phyloP scores from a whole-genome alignment of 2,888 invertebrate species.

The Cephus pygmeus region DNA sequence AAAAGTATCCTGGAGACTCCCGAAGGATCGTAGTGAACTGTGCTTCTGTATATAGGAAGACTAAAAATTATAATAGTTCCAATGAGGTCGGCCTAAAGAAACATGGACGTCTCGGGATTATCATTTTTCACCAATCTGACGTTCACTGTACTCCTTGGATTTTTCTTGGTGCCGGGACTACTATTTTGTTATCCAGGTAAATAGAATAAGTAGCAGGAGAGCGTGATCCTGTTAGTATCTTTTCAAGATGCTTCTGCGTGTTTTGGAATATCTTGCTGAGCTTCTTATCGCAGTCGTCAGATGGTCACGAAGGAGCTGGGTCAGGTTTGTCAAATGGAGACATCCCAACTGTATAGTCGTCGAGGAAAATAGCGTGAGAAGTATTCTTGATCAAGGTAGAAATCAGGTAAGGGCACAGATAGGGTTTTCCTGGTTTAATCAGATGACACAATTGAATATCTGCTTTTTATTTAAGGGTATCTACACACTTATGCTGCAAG shows the following conservation, averaged over 20 bases:
- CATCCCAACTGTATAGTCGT: constrained; percentile 53
- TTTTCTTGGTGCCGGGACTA: constrained; percentile 33
- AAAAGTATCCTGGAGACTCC: constrained; percentile 14
- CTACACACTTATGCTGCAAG: constrained; percentile 57
- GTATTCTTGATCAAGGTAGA: constrained; percentile 57
- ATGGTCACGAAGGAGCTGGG: constrained; percentile 54
- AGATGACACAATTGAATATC: neutral
- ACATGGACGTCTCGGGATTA: constrained; percentile 29
- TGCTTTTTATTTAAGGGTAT: constrained; percentile 49
- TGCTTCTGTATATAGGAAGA: neutral
- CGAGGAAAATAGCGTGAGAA: constrained; percentile 51
- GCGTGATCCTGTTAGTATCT: neutral
- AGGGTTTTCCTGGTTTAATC: neutral
- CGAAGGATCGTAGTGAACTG: neutral
- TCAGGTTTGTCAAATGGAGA: constrained; percentile 57
- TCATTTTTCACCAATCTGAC: constrained; percentile 34
- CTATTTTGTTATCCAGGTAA: constrained; percentile 42
- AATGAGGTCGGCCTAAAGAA: neutral
- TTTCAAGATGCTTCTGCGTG: neutral
- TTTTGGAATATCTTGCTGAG: constrained; percentile 1
- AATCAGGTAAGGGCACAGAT: constrained; percentile 50
- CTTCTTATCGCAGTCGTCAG: constrained; percentile 46
- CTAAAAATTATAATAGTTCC: neutral
- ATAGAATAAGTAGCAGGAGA: neutral
- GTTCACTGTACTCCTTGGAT: constrained; percentile 28